Percentiles rank a stretch among this genome's conserved stretches.
These are phyloP conservation scores for Octomys mimax DNA, from an alignment of 2,797 vertebrate genomes.

Conservation along the genomic window DNA sequence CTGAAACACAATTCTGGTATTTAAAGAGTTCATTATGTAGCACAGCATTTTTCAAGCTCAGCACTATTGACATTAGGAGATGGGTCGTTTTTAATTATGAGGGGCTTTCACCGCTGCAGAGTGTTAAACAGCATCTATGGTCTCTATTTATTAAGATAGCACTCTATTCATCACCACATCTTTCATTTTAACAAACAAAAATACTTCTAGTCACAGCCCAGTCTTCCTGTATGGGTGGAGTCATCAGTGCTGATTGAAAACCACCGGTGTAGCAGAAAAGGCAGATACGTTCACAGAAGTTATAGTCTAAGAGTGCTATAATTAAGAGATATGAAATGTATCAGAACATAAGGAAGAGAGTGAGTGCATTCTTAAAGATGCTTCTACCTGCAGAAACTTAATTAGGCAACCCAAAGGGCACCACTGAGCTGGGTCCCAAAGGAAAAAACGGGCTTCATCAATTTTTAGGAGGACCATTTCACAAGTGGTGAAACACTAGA, in stretches of 20 bases:
- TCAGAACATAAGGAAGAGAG: not conserved
- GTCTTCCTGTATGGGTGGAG: fast-evolving
- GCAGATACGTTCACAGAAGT: not conserved
- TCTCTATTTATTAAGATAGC: not conserved
- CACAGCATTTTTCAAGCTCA: not conserved
- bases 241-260: not conserved
- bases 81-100: not conserved
- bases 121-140: not conserved
- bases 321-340: not conserved
- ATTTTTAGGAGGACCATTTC: not conserved
- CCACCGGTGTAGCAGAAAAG: not conserved
- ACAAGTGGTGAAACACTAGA: not conserved
- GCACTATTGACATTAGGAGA: not conserved
- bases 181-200: not conserved
- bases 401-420: not conserved
- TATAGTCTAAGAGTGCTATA: not conserved
- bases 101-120: not conserved
- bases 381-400: not conserved
- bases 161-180: fast-evolving
- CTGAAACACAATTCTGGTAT: not conserved
- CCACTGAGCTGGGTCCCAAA: not conserved
- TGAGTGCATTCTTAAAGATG: not conserved
- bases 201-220: not conserved
- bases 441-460: not conserved
- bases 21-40: not conserved